Conservation (phyloP, 2,797 vertebrate genomes). For the Fratercula arctica region DNA sequence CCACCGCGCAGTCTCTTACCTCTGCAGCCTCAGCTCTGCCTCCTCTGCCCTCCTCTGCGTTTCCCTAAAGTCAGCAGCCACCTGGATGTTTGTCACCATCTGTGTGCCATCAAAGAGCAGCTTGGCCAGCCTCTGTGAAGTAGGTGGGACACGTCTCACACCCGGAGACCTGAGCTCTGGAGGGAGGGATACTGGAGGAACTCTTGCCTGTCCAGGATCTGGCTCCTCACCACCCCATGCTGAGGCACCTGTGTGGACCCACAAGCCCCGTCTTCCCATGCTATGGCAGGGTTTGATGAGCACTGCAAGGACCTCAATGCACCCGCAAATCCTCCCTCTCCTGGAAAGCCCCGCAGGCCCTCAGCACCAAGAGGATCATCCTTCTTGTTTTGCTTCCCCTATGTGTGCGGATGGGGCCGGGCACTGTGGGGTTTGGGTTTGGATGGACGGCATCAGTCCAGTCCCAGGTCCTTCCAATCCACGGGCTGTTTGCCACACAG, state of each 20-base stretch:
- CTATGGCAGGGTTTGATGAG: not conserved
- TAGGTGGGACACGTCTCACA: not conserved
- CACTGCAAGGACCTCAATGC: too few relatives aligned
- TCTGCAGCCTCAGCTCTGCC: slow-evolving; percentile 74
- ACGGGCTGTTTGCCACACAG: not conserved
- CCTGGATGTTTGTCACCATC: slow-evolving; percentile 82
- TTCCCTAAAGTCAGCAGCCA: slow-evolving; percentile 81
- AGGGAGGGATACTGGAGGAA: not conserved
- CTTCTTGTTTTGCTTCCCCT: not conserved
- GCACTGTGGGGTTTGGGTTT: not conserved
- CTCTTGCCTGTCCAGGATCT: too few relatives aligned
- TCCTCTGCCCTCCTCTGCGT: slow-evolving; percentile 73
- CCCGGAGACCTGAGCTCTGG: not conserved
- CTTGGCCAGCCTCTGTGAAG: slow-evolving; percentile 74
- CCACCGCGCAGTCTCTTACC: slow-evolving; percentile 55
- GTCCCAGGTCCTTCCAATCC: not conserved
- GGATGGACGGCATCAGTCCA: rapidly evolving
- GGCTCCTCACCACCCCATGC: not conserved
- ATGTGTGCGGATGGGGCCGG: rapidly evolving
- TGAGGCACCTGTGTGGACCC: too few relatives aligned
- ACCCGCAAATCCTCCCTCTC: too few relatives aligned
- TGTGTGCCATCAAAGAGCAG: slow-evolving; percentile 77
- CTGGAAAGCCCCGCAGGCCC: not conserved
- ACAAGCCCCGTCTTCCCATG: not conserved
- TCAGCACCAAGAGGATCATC: not conserved